These are phyloP conservation scores for Lethenteron camtschaticum DNA, from an alignment of 2,113 vertebrate genomes.

Conservation along the genomic window DNA sequence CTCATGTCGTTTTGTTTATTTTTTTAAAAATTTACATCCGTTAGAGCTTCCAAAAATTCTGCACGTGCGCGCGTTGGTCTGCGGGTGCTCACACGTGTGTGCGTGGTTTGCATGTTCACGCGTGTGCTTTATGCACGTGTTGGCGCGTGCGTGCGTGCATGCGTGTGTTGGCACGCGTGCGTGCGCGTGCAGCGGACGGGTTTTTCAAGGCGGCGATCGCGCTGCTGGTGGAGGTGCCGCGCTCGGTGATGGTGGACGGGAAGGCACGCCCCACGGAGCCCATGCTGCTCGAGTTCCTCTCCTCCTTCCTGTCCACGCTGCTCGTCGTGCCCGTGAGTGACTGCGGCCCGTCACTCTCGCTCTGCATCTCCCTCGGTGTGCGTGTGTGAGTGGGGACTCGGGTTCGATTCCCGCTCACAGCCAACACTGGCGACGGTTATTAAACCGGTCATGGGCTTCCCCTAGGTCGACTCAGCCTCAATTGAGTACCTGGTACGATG, in stretches of 20 bases:
- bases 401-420: neutral
- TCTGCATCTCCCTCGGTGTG: neutral
- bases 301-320: conserved; percentile 62
- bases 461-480: neutral
- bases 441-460: neutral
- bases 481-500: too few species aligned
- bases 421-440: neutral
- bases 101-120: too few species aligned
- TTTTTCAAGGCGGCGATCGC: conserved; percentile 80
- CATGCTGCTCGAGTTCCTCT: conserved; percentile 75
- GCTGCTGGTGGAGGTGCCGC: conserved; percentile 66
- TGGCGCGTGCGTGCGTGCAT: too few species aligned
- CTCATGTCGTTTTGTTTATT: too few species aligned
- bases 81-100: too few species aligned
- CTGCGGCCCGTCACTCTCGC: neutral
- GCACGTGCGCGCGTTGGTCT: too few species aligned
- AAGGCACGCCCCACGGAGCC: conserved; percentile 59
- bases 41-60: too few species aligned
- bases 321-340: conserved; percentile 63
- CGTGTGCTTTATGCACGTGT: too few species aligned
- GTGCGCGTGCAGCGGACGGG: conserved; percentile 41
- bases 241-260: conserved; percentile 58
- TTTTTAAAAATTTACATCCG: too few species aligned
- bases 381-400: too few species aligned
- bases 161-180: too few species aligned